These are phyloP conservation scores for Chloebia gouldiae DNA, from an alignment of 2,113 vertebrate genomes.

Conservation along the genomic window DNA sequence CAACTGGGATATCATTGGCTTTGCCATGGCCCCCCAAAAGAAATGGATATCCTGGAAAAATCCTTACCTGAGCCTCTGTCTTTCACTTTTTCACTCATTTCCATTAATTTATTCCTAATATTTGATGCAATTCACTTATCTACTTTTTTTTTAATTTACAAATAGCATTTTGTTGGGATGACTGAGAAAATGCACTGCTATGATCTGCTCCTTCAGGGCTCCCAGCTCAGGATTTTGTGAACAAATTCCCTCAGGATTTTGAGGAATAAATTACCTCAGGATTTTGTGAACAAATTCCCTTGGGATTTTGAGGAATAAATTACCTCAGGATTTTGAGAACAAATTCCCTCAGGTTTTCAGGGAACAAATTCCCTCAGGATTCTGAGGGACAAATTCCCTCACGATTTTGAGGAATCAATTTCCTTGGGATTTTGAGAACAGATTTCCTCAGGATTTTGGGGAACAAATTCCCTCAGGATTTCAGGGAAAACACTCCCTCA, in stretches of 20 bases:
- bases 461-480: not conserved
- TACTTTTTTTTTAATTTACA: not conserved
- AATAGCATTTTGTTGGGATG: not conserved
- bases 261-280: no score
- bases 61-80: no score
- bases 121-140: not conserved
- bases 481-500: accelerated
- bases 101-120: not conserved
- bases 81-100: not conserved
- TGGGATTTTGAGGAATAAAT: not conserved
- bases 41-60: not conserved
- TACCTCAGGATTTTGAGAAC: not conserved
- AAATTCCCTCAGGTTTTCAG: no score
- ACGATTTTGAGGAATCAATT: not conserved
- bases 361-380: not conserved
- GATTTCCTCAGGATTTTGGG: not conserved
- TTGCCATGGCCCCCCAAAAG: not conserved
- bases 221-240: not conserved
- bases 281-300: not conserved
- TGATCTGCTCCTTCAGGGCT: not conserved
- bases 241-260: not conserved
- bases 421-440: not conserved
- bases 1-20: not conserved
- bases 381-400: not conserved
- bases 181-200: not conserved